A percentile compares a stretch with the other conserved stretches of the same genome.
Conservation (phyloP, 2,113 vertebrate genomes). For the Equus quagga region DNA sequence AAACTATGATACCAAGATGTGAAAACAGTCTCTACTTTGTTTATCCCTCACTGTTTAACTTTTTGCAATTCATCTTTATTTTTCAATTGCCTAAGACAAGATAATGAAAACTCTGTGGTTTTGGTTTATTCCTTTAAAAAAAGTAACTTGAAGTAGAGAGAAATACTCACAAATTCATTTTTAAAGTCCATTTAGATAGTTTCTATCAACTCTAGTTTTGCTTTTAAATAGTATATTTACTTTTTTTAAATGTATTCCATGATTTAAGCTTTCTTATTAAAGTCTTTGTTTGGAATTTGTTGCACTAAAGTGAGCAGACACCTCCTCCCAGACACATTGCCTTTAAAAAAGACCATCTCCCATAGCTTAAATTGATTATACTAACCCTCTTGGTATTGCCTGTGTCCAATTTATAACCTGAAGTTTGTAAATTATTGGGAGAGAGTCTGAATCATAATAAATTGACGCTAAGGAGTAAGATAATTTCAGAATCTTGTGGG, state of each 20-base stretch:
- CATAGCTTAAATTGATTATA: slow-evolving; percentile 16
- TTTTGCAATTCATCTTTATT: slow-evolving; percentile 77
- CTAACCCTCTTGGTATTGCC: slow-evolving; percentile 30
- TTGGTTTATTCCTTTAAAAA: slow-evolving; percentile 44
- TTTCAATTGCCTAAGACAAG: slow-evolving; percentile 76
- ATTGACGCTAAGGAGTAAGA: slow-evolving; percentile 47
- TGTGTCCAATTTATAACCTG: not conserved
- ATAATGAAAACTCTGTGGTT: slow-evolving; percentile 61
- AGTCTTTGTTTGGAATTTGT: slow-evolving; percentile 23
- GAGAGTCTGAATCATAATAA: slow-evolving; percentile 50
- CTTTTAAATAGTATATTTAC: slow-evolving; percentile 33
- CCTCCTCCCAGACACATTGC: not conserved
- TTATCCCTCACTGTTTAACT: slow-evolving; percentile 72
- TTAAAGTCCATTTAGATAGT: not conserved
- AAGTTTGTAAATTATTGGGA: slow-evolving; percentile 70
- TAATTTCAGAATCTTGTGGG: slow-evolving; percentile 71
- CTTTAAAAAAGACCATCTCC: not conserved
- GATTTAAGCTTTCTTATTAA: slow-evolving; percentile 4
- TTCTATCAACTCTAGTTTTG: not conserved
- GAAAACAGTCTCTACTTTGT: slow-evolving; percentile 61
- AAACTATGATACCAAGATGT: slow-evolving; percentile 22
- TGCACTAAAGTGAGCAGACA: not conserved
- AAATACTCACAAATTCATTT: slow-evolving; percentile 10
- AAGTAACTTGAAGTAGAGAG: slow-evolving; percentile 15
- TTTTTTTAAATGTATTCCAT: not conserved